Conservation (phyloP, 2,113 vertebrate genomes). For the Epinephelus fuscoguttatus region DNA sequence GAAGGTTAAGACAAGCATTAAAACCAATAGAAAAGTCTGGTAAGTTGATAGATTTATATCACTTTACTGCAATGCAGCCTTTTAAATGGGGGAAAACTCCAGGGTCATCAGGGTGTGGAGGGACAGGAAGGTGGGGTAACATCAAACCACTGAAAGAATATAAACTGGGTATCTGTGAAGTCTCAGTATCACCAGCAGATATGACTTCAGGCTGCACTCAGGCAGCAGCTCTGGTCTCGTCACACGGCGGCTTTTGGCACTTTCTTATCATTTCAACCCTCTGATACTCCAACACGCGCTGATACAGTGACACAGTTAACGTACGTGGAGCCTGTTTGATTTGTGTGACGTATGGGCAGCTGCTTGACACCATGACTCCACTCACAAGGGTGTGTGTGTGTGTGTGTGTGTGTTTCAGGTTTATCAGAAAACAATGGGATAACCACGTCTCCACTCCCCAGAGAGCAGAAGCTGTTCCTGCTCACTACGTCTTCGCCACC, state of each 20-base stretch:
- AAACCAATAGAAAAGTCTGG: no score
- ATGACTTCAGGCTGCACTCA: background rate
- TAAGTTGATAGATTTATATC: no score
- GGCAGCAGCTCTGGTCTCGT: slow-evolving; percentile 3
- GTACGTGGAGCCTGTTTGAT: slow-evolving; percentile 6
- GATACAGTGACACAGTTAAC: slow-evolving; percentile 22
- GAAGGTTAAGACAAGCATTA: no score
- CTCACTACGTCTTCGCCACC: slow-evolving; percentile 86
- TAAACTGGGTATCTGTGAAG: background rate
- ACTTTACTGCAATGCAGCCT: no score
- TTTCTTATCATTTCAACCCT: slow-evolving; percentile 28
- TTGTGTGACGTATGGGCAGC: background rate
- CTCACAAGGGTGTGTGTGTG: slow-evolving; percentile 9
- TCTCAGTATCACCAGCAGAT: slow-evolving; percentile 11
- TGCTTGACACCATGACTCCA: no score
- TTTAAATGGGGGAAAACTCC: no score
- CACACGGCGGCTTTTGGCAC: slow-evolving; percentile 22
- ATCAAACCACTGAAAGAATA: background rate
- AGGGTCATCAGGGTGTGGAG: background rate
- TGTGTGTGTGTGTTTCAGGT: slow-evolving; percentile 78
- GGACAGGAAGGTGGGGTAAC: background rate
- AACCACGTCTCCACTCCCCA: slow-evolving; percentile 82
- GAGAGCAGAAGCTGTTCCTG: slow-evolving; percentile 89
- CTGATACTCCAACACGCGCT: slow-evolving; percentile 1
- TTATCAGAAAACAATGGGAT: slow-evolving; percentile 86